phyloP scores from a whole-genome alignment of 2,888 invertebrate species.

The Drosophila falleni region DNA sequence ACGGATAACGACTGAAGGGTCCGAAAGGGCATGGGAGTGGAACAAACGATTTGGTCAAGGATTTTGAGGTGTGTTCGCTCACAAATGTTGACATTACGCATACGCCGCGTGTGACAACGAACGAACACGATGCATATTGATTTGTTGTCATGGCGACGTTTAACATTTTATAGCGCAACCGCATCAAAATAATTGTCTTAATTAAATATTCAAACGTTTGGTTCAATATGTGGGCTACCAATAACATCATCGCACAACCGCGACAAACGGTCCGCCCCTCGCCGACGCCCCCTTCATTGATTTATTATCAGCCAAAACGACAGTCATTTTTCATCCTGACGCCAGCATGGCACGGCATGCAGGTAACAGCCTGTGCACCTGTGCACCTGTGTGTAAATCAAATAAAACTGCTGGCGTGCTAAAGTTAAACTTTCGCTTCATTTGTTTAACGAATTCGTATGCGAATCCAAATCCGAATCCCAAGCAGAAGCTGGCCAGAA shows the following conservation, averaged over 20 bases:
- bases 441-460: constrained; percentile 65
- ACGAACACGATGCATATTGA: constrained; percentile 51
- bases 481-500: constrained; percentile 33
- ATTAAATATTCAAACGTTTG: constrained; percentile 70
- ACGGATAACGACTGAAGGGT: constrained; percentile 39
- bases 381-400: constrained; percentile 56
- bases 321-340: constrained; percentile 66
- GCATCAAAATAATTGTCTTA: constrained; percentile 76
- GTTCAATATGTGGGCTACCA: constrained; percentile 43
- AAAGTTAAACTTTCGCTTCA: constrained; percentile 71
- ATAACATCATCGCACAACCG: constrained; percentile 14
- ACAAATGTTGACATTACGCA: constrained; percentile 55
- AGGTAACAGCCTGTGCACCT: constrained; percentile 24
- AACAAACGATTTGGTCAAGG: constrained; percentile 61
- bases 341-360: constrained; percentile 23
- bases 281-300: constrained; percentile 51
- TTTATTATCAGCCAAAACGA: constrained; percentile 56
- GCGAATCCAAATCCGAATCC: constrained; percentile 13
- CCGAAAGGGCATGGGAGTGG: not conserved
- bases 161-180: constrained; percentile 67
- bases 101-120: constrained; percentile 45
- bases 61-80: constrained; percentile 65
- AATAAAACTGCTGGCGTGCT: constrained; percentile 60
- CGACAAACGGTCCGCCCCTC: not conserved
- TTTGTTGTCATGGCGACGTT: constrained; percentile 38